These are phyloP conservation scores for Parambassis ranga DNA, from an alignment of 2,797 vertebrate genomes.

Conservation along the genomic window DNA sequence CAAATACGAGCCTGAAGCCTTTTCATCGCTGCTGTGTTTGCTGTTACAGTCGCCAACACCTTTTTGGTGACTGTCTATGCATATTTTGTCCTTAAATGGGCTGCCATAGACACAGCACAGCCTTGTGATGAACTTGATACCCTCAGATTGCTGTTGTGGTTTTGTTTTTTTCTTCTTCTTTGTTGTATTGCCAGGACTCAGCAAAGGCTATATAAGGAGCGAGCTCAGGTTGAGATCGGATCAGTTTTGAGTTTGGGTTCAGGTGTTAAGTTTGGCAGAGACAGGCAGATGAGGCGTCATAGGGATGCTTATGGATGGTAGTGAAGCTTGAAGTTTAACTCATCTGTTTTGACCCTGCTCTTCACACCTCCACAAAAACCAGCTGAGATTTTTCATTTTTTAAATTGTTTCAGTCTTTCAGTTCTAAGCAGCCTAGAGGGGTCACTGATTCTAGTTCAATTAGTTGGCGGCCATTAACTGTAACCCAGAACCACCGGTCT, in stretches of 20 bases:
- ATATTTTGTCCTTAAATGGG: conserved; percentile 59
- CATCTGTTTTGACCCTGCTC: neutral
- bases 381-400: conserved; percentile 27
- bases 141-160: neutral
- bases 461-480: conserved; percentile 17
- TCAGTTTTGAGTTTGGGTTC: conserved; percentile 29
- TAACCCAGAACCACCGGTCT: conserved; percentile 20
- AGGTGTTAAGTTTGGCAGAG: conserved; percentile 24
- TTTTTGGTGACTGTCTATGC: neutral
- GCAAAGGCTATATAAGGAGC: conserved; percentile 58
- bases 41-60: neutral
- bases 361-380: neutral
- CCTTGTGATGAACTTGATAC: conserved; percentile 24
- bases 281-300: neutral
- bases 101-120: conserved; percentile 1
- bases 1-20: neutral
- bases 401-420: conserved; percentile 17
- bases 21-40: neutral
- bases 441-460: conserved; percentile 28
- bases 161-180: conserved; percentile 2
- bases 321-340: neutral
- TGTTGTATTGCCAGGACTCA: conserved; percentile 19
- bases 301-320: neutral
- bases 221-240: conserved; percentile 31
- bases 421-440: neutral